Conservation (phyloP, 2,888 invertebrate species). For the Morinoia aosen region DNA sequence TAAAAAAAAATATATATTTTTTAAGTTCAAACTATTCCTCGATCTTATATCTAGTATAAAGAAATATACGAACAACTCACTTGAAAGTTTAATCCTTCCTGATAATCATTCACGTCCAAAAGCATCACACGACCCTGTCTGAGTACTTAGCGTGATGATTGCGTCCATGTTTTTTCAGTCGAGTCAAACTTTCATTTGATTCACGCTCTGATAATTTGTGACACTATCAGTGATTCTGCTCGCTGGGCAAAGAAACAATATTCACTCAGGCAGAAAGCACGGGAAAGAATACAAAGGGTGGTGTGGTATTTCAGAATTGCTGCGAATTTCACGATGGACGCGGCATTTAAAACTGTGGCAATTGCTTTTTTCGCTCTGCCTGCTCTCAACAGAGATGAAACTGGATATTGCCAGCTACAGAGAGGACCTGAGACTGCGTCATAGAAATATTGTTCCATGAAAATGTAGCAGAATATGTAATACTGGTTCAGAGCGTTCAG, state of each 20-base stretch:
- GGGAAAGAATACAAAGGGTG: background rate
- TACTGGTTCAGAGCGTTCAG: background rate
- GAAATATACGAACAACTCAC: too few species aligned
- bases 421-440: background rate
- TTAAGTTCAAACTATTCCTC: too few species aligned
- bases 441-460: background rate
- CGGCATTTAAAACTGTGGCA: background rate
- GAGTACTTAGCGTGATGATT: too few species aligned
- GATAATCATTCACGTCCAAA: too few species aligned
- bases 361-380: background rate
- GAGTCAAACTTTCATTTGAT: too few species aligned
- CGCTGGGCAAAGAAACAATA: background rate
- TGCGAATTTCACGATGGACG: background rate
- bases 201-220: too few species aligned
- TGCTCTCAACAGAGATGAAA: background rate
- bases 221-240: background rate
- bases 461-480: background rate
- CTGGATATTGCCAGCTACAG: background rate
- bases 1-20: too few species aligned
- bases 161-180: too few species aligned
- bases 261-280: background rate
- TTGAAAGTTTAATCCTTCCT: too few species aligned
- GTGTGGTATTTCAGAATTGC: background rate
- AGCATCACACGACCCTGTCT: too few species aligned
- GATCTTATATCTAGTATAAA: too few species aligned